Base-by-base conservation (phyloP, 2,797 vertebrate genomes). In the Rhynchotus rufescens region DNA sequence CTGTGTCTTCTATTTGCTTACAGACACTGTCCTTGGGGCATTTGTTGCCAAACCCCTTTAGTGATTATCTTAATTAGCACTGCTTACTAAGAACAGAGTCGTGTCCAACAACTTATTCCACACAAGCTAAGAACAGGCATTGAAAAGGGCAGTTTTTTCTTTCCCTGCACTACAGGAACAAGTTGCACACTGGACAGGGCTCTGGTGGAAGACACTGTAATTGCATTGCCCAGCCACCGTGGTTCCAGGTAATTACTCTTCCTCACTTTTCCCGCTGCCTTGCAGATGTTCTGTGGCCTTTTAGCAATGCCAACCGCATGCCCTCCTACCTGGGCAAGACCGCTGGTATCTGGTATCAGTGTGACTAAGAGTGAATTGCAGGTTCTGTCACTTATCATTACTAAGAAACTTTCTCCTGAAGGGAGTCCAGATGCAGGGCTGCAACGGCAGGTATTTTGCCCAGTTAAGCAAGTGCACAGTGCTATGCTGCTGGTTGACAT, bases 331-430 rank as follows among this genome's bases (percentile, higher is more conserved):
- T 62, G 49, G 0, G 1, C 80, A 79, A 77, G 56, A 0, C 66
- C 77, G 54, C 45, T 51, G 40, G 52, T 34, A 61, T 66, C 79
- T 81, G 77, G 6, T 69, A 45, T 69, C 86, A 90, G 17, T 0
- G 10, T 76, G 82, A 79, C 67, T 79, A 51, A 92, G 65, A 51
- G 3, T 1, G 0, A 6, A 32, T 28, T 12, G 57, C 40, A 32
- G 40, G 23, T 36, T 81, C 61, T 22, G 36, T 36, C 86, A 40
- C 77, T 64, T 11, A 44, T 28, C n/a, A 44, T 86, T 76, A 81
- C 89, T 57, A 79, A 75, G 80, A 73, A 80, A 83, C 87, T 82
- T 93, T 93, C 84, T 87, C 89, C 74, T 0, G 15, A 73, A 84
- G 71, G 79, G 65, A 64, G 34, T 32, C 65, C 36, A 44, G 67